phyloP scores from a whole-genome alignment of 2,113 vertebrate genomes.

The Nanger granti region DNA sequence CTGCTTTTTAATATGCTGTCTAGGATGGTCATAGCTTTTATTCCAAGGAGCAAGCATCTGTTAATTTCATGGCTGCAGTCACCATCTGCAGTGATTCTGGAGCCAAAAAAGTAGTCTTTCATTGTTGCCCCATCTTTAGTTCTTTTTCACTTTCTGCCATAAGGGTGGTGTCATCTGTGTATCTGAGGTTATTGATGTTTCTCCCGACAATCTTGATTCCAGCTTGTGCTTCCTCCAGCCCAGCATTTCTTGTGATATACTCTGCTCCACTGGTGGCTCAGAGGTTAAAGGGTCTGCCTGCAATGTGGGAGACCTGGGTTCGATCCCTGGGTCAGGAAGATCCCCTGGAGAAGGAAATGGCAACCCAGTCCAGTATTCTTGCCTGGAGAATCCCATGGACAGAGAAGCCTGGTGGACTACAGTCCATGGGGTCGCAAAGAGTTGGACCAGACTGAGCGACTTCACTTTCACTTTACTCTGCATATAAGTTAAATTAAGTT shows the following conservation, averaged over 20 bases:
- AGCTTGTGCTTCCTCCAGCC: neutral
- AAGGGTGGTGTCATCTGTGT: neutral
- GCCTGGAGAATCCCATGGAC: no score
- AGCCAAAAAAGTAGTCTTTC: neutral
- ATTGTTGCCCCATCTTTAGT: neutral
- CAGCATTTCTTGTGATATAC: neutral
- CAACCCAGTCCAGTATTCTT: no score
- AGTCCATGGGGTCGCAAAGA: no score
- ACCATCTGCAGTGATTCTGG: neutral
- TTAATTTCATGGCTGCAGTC: neutral
- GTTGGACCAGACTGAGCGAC: no score
- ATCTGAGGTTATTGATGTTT: neutral
- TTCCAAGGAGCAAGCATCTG: neutral
- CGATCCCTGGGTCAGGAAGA: no score
- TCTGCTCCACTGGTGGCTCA: neutral
- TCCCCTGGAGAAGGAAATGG: no score
- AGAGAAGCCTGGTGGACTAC: no score
- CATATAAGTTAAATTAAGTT: neutral
- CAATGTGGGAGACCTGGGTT: no score
- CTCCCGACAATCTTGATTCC: neutral
- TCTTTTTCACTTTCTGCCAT: neutral
- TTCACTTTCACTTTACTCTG: neutral
- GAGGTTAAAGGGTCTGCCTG: no score
- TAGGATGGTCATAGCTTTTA: neutral
- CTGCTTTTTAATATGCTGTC: neutral